Percentiles rank a stretch among this genome's conserved stretches.
Conservation (phyloP, 2,888 invertebrate genomes). For the Sinohyriopsis cumingii region DNA sequence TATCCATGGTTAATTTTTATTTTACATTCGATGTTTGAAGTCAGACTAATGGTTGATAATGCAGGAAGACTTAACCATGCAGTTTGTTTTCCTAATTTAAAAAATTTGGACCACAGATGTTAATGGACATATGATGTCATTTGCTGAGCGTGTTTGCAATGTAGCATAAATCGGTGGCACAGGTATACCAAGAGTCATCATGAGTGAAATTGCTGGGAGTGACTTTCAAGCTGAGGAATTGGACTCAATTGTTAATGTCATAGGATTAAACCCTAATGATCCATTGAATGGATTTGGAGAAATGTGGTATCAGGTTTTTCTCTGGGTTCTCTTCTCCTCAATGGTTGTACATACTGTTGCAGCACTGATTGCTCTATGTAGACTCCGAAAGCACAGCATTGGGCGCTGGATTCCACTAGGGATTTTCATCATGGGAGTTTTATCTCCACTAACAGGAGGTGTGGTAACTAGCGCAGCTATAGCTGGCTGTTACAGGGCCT, state of each 20-base stretch:
- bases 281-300: conserved; percentile 76
- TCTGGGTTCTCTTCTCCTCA: conserved; percentile 96
- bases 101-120: too few relatives aligned
- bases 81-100: too few relatives aligned
- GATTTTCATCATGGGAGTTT: conserved; percentile 87
- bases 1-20: too few relatives aligned
- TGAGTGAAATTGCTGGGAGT: conserved; percentile 26
- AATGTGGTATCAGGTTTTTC: conserved; percentile 98
- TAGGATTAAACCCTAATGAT: conserved; percentile 79
- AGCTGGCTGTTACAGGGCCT: conserved; percentile 93
- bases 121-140: too few relatives aligned
- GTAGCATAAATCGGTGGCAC: too few relatives aligned
- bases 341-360: conserved; percentile 92
- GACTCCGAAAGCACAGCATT: conserved; percentile 92
- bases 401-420: conserved; percentile 93
- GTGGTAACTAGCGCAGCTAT: conserved; percentile 83
- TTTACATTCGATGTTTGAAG: too few relatives aligned
- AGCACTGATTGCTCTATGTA: conserved; percentile 91
- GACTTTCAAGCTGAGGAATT: conserved; percentile 73
- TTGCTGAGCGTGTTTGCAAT: too few relatives aligned
- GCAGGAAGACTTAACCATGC: too few relatives aligned
- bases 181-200: too few relatives aligned
- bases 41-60: too few relatives aligned
- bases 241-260: conserved; percentile 81
- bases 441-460: conserved; percentile 91